These are phyloP conservation scores for Schrankia costaestrigalis DNA, from an alignment of 2,888 invertebrate genomes.

Conservation along the genomic window DNA sequence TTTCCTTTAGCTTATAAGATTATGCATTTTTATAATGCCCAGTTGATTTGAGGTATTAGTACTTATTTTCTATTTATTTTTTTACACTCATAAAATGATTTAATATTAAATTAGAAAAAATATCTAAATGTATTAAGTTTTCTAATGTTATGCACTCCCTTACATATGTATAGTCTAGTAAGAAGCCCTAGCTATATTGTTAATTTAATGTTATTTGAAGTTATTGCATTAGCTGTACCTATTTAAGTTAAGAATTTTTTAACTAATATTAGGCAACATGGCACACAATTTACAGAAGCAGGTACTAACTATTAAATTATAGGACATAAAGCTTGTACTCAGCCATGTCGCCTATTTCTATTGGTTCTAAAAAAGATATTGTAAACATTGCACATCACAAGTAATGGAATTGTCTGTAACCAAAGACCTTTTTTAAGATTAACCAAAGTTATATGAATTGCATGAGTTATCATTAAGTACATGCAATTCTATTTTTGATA, in stretches of 20 bases:
- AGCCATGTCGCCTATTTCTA: too few relatives aligned
- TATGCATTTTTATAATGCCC: constrained; percentile 19
- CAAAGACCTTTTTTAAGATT: constrained; percentile 47
- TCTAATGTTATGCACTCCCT: constrained; percentile 24
- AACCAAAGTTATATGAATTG: constrained; percentile 45
- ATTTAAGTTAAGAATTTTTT: too few relatives aligned
- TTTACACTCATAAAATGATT: constrained; percentile 15
- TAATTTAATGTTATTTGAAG: constrained; percentile 22
- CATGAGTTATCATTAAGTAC: constrained; percentile 18
- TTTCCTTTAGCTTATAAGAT: constrained; percentile 23
- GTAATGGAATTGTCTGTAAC: constrained; percentile 38
- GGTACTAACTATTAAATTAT: too few relatives aligned
- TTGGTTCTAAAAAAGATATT: too few relatives aligned
- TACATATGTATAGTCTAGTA: constrained; percentile 27
- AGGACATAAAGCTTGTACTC: too few relatives aligned
- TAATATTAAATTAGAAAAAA: constrained; percentile 12
- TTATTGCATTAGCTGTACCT: constrained; percentile 18
- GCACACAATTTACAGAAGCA: too few relatives aligned
- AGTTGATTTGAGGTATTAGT: constrained; percentile 25
- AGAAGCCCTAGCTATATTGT: constrained; percentile 26
- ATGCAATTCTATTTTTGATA: constrained; percentile 47
- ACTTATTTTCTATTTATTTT: constrained; percentile 28
- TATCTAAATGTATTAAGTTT: constrained; percentile 24
- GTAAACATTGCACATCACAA: constrained; percentile 33
- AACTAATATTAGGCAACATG: too few relatives aligned